Conservation (phyloP, 2,113 vertebrate species). For the Nibea coibor region DNA sequence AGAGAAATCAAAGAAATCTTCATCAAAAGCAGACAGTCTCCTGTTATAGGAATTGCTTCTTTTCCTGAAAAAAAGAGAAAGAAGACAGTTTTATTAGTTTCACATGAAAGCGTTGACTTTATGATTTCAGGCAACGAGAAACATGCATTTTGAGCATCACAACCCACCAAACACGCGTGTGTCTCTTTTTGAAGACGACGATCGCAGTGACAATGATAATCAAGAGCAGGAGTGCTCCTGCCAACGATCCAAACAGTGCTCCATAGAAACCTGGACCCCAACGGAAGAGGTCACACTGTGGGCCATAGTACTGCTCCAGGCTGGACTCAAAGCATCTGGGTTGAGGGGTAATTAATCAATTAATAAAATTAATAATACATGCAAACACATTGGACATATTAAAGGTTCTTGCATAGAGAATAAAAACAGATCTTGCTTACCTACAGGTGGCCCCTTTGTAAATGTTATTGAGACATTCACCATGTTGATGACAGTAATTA, state of each 20-base stretch:
- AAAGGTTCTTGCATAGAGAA: not conserved
- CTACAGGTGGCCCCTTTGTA: slow-evolving; percentile 59
- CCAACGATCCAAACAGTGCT: slow-evolving; percentile 79
- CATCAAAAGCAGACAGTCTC: slow-evolving; percentile 60
- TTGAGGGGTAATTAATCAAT: not conserved
- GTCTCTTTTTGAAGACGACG: slow-evolving; percentile 53
- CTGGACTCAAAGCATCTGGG: slow-evolving; percentile 70
- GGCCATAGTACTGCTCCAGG: slow-evolving; percentile 72
- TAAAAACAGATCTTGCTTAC: slow-evolving; percentile 57
- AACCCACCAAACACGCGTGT: slow-evolving; percentile 54
- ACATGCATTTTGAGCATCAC: not conserved
- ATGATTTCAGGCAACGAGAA: not conserved
- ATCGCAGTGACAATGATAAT: slow-evolving; percentile 54
- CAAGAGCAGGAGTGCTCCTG: slow-evolving; percentile 63
- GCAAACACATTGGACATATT: not conserved
- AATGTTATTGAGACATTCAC: slow-evolving; percentile 71
- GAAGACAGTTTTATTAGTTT: not conserved
- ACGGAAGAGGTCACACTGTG: slow-evolving; percentile 71
- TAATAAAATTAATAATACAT: not conserved
- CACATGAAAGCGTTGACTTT: not conserved
- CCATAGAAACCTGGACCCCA: slow-evolving; percentile 78
- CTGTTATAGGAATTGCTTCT: not conserved
- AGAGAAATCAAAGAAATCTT: slow-evolving; percentile 76
- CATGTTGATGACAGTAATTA: slow-evolving; percentile 72
- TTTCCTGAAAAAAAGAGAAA: slow-evolving; percentile 34